Percentiles rank a stretch among this genome's conserved stretches.
phyloP scores from a whole-genome alignment of 2,888 invertebrate species.

The Machimus atricapillus region DNA sequence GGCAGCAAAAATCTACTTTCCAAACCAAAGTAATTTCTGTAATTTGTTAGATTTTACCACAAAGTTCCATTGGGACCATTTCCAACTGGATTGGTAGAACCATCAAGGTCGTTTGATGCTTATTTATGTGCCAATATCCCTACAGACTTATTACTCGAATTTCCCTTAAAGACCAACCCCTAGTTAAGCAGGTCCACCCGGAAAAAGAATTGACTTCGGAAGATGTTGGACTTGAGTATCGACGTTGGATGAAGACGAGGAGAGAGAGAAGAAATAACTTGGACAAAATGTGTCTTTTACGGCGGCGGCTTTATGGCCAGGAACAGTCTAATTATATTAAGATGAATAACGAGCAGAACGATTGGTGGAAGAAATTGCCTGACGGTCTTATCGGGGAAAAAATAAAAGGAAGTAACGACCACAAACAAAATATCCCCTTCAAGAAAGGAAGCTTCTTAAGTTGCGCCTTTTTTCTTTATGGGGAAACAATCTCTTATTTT shows the following conservation, averaged over 20 bases:
- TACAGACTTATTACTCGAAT: neutral
- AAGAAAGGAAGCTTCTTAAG: neutral
- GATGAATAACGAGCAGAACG: neutral
- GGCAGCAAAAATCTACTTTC: neutral
- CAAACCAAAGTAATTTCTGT: neutral
- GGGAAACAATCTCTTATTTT: neutral
- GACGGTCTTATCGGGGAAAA: neutral
- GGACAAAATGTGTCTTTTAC: neutral
- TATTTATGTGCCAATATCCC: neutral
- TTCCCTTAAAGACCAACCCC: neutral
- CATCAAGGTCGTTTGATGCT: neutral
- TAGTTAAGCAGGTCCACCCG: neutral
- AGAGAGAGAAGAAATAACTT: neutral
- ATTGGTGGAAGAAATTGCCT: conserved; percentile 4
- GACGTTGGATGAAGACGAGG: neutral
- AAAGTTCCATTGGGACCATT: neutral
- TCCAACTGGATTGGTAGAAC: neutral
- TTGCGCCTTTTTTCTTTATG: neutral
- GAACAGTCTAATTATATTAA: neutral
- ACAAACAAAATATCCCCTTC: neutral
- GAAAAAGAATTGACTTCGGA: neutral
- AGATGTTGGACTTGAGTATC: neutral
- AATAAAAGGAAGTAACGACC: neutral
- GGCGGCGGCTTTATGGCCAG: neutral
- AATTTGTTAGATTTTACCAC: neutral